Percentiles rank a stretch among this genome's conserved stretches.
phyloP scores from a whole-genome alignment of 2,888 invertebrate genomes.

The Hirtodrosophila duncani region DNA sequence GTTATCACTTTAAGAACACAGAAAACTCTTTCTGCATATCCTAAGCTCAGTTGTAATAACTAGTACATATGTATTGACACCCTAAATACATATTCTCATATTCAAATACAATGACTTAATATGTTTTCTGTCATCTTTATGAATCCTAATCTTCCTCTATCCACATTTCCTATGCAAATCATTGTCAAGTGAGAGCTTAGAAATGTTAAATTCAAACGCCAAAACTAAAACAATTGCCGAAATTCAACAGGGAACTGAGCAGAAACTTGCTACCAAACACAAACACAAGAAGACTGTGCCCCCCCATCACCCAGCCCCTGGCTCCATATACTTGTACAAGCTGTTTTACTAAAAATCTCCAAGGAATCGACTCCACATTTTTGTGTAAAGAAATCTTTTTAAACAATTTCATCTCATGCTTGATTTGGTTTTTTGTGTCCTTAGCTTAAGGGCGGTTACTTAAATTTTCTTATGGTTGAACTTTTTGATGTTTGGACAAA shows the following conservation, averaged over 20 bases:
- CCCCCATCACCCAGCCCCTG: conserved; percentile 4
- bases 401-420: conserved; percentile 51
- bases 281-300: conserved; percentile 11
- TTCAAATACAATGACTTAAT: too few species aligned
- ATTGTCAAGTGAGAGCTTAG: conserved; percentile 3
- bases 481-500: conserved; percentile 55
- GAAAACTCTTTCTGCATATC: too few species aligned
- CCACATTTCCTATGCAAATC: not conserved
- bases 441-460: conserved; percentile 28
- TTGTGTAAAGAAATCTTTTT: conserved; percentile 52
- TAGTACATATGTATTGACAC: too few species aligned
- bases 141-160: not conserved
- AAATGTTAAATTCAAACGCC: conserved; percentile 43
- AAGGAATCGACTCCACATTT: conserved; percentile 41
- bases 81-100: too few species aligned
- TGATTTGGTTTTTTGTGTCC: conserved; percentile 36
- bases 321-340: too few species aligned
- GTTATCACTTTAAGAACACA: too few species aligned
- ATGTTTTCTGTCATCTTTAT: too few species aligned
- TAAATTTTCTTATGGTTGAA: conserved; percentile 62
- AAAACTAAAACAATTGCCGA: conserved; percentile 55
- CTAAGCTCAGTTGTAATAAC: too few species aligned
- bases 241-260: conserved; percentile 40
- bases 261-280: conserved; percentile 9
- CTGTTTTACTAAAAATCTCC: conserved; percentile 41